Percentiles rank a stretch among this genome's conserved stretches.
phyloP scores from a whole-genome alignment of 2,797 vertebrate species.

The Champsocephalus gunnari region DNA sequence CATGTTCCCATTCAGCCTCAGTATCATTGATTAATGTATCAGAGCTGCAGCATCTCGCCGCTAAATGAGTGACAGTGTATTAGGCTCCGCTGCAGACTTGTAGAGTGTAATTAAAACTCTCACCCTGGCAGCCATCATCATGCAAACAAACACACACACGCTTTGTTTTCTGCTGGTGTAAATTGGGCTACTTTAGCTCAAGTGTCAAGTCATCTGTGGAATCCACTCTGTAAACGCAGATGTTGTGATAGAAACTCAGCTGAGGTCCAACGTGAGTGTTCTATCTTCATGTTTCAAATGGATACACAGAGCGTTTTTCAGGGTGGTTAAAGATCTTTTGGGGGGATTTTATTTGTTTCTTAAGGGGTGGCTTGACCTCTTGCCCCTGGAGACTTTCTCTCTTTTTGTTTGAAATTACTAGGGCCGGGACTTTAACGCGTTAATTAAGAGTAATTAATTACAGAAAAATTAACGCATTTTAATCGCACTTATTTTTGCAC shows the following conservation, averaged over 20 bases:
- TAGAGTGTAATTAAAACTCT: constrained; percentile 74
- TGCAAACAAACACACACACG: constrained; percentile 19
- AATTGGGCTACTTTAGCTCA: constrained; percentile 32
- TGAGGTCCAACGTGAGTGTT: constrained; percentile 14
- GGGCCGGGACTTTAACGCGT: no score
- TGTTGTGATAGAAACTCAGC: constrained; percentile 20
- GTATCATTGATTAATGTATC: constrained; percentile 75
- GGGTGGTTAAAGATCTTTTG: not conserved
- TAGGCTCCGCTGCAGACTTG: constrained; percentile 63
- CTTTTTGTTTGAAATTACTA: not conserved
- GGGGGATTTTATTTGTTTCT: not conserved
- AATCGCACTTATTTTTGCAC: no score
- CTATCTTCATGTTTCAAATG: not conserved
- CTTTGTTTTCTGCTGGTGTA: constrained; percentile 6
- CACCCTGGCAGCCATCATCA: constrained; percentile 49
- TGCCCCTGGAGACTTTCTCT: not conserved
- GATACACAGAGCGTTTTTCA: not conserved
- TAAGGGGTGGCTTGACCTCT: not conserved
- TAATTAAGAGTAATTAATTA: no score
- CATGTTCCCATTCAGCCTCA: constrained; percentile 58
- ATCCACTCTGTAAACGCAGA: constrained; percentile 22
- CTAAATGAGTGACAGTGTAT: constrained; percentile 80
- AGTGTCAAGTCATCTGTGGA: constrained; percentile 47
- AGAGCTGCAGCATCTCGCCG: constrained; percentile 57
- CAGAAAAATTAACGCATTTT: no score